phyloP scores from a whole-genome alignment of 2,113 vertebrate genomes.

The Pavo muticus region DNA sequence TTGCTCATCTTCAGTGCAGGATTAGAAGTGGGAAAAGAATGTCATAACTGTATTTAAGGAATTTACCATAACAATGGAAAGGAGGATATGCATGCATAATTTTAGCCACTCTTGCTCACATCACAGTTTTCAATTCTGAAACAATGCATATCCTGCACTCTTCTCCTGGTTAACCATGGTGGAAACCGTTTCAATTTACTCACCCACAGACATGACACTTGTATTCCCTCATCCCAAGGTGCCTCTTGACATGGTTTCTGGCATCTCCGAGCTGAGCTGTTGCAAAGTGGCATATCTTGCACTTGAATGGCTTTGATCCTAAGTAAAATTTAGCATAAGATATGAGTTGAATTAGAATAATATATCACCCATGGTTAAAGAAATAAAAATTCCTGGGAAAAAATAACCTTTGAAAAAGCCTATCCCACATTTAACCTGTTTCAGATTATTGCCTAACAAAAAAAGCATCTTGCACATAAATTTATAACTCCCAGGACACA shows the following conservation, averaged over 20 bases:
- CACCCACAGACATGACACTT: constrained; percentile 99
- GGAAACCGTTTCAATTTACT: constrained; percentile 81
- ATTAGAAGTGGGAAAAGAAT: constrained; percentile 85
- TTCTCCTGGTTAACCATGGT: constrained; percentile 58
- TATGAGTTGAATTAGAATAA: constrained; percentile 78
- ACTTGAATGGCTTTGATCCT: constrained; percentile 99
- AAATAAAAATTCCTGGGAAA: constrained; percentile 60
- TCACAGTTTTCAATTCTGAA: constrained; percentile 73
- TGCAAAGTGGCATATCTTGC: constrained; percentile 99
- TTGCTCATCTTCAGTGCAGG: constrained; percentile 84
- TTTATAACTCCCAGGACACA: constrained; percentile 41
- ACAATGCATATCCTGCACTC: constrained; percentile 73
- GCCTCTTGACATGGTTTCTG: constrained; percentile 98
- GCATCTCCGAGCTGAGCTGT: constrained; percentile 98
- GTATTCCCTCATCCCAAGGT: constrained; percentile 99
- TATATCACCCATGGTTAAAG: constrained; percentile 63
- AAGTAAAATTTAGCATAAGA: constrained; percentile 82
- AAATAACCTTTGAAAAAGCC: constrained; percentile 62
- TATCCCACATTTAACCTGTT: constrained; percentile 62
- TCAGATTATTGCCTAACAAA: constrained; percentile 60
- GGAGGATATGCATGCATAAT: constrained; percentile 83
- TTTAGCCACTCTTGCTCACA: constrained; percentile 79
- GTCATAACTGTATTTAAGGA: constrained; percentile 88
- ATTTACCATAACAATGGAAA: constrained; percentile 89
- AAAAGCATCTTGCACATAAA: constrained; percentile 33